A percentile compares a stretch with the other conserved stretches of the same genome.
These are phyloP conservation scores for Catalaphyllia jardinei DNA, from an alignment of 64 coral and sea anemone species.

Conservation along the genomic window DNA sequence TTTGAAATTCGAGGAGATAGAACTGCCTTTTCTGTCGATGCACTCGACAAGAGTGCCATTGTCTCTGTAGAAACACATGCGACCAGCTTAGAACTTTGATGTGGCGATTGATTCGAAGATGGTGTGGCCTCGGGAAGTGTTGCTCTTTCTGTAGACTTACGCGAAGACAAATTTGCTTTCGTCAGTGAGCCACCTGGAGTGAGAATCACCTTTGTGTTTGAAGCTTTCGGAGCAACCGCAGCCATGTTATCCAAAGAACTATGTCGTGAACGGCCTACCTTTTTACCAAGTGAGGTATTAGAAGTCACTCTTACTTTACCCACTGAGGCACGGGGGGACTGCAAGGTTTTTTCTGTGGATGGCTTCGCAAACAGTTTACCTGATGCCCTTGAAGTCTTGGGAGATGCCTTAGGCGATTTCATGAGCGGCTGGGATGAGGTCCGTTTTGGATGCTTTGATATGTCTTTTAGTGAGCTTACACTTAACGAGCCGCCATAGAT, in stretches of 20 bases:
- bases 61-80: background rate
- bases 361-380: conserved; percentile 24
- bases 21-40: background rate
- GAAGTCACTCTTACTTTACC: background rate
- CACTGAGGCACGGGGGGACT: background rate
- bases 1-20: background rate
- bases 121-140: background rate
- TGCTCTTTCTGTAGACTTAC: background rate
- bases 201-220: background rate
- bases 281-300: background rate
- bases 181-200: background rate
- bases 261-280: background rate
- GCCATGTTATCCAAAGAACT: conserved; percentile 1
- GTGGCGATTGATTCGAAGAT: background rate
- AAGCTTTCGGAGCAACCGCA: background rate
- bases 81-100: background rate
- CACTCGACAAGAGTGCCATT: background rate
- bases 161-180: conserved; percentile 8
- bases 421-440: background rate
- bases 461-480: background rate
- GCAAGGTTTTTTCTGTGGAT: background rate
- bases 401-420: background rate
- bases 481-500: background rate
- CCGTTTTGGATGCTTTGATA: background rate
- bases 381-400: conserved; percentile 7